A percentile compares a stretch with the other conserved stretches of the same genome.
Conservation (phyloP, 1,140 invertebrate species). For the Lethrus apterus region DNA sequence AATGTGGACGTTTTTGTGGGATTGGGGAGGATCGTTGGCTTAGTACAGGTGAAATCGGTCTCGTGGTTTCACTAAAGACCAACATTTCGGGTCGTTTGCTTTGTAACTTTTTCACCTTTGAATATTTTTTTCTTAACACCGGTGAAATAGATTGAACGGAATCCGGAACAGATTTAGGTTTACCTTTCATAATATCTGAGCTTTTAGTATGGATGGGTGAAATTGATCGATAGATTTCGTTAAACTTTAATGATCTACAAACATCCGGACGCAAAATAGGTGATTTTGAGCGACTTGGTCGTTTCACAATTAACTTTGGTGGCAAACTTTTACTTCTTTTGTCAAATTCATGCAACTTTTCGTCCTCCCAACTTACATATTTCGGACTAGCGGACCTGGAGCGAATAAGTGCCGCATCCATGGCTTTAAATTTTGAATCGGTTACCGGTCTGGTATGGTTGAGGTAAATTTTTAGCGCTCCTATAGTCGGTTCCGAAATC, state of each 20-base stretch:
- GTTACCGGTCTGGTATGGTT: constrained; percentile 61
- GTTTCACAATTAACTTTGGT: constrained; percentile 45
- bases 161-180: not conserved
- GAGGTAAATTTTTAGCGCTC: constrained; percentile 55
- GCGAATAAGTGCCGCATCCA: constrained; percentile 44
- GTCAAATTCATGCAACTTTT: constrained; percentile 31
- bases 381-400: constrained; percentile 36
- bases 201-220: constrained; percentile 21
- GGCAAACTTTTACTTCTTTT: constrained; percentile 48
- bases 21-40: no score
- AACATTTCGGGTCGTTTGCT: constrained; percentile 23
- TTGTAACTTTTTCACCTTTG: not conserved
- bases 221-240: constrained; percentile 26
- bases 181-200: not conserved
- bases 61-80: constrained; percentile 30
- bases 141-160: not conserved
- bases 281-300: constrained; percentile 39
- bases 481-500: constrained; percentile 48
- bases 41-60: constrained; percentile 19
- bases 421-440: constrained; percentile 60
- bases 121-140: not conserved
- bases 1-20: no score
- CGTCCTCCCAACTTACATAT: constrained; percentile 28
- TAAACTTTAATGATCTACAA: constrained; percentile 33
- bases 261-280: no score